Conservation (phyloP, 2,113 vertebrate species). For the Felis catus region F.catus_Fca126_mat1.0 CM031412.1:81170001-81170500, state of each 20-base stretch:
- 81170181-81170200: background rate
- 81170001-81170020: no score
- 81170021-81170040: background rate
- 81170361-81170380: accelerated
- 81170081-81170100: background rate
- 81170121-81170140: background rate
- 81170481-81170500: background rate
- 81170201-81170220: accelerated
- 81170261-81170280: background rate
- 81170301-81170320: background rate
- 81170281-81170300: background rate
- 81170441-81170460: background rate
- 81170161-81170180: background rate
- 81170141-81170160: background rate
- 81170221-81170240: background rate
- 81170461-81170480: background rate
- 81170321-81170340: background rate
- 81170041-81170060: accelerated
- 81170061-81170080: no score
- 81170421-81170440: background rate
- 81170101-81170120: background rate
- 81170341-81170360: accelerated
- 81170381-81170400: accelerated
- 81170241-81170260: background rate
- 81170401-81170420: background rate